A percentile compares a stretch with the other conserved stretches of the same genome.
These are phyloP conservation scores for Catamblyrhynchus diadema DNA, from an alignment of 2,797 vertebrate species.

Conservation along the genomic window DNA sequence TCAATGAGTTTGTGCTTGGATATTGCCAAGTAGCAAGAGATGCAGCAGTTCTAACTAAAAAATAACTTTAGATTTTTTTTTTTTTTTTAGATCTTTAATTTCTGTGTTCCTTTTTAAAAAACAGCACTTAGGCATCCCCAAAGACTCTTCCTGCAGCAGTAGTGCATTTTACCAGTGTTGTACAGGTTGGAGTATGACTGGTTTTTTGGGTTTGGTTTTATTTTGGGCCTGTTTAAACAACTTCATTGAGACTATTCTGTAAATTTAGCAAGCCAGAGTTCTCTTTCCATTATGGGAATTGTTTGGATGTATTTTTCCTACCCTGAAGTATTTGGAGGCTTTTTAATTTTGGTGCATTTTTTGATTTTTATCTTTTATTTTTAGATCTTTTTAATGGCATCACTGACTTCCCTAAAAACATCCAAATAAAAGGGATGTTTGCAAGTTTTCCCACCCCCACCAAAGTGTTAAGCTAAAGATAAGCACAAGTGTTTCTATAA, in stretches of 20 bases:
- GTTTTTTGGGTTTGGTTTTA: too few species aligned
- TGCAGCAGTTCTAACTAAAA: background rate
- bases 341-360: background rate
- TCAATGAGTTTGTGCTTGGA: background rate
- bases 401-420: background rate
- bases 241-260: background rate
- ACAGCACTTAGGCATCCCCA: rapidly evolving
- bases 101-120: background rate
- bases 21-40: background rate
- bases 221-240: background rate
- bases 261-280: background rate
- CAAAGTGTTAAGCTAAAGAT: background rate
- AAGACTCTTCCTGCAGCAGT: background rate
- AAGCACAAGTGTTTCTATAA: background rate
- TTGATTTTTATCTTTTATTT: background rate
- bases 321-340: background rate
- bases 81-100: background rate
- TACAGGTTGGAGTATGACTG: background rate
- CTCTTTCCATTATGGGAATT: background rate
- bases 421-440: background rate
- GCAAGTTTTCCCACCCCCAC: background rate
- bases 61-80: background rate
- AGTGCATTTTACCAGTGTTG: background rate
- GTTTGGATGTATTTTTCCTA: background rate
- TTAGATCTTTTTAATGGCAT: background rate